Conservation (phyloP, 2,113 vertebrate genomes). For the Coracopsis vasa region DNA sequence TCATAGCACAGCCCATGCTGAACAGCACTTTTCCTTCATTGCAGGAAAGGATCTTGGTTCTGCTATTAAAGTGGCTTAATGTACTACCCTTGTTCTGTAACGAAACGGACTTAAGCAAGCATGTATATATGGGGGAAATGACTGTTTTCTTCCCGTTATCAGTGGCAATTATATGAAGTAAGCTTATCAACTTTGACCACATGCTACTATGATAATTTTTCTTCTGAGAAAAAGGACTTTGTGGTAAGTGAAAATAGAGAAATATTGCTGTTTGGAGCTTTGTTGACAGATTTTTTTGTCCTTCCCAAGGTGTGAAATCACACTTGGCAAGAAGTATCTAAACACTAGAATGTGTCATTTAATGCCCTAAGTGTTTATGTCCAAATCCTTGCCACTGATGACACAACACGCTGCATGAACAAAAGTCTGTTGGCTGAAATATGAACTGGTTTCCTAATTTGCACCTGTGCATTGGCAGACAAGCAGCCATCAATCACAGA, state of each 20-base stretch:
- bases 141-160: neutral
- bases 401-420: neutral
- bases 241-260: neutral
- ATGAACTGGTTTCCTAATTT: neutral
- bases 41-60: neutral
- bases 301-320: constrained; percentile 16
- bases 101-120: neutral
- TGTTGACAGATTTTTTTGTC: neutral
- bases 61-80: neutral
- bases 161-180: neutral
- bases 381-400: neutral
- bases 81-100: neutral
- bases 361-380: neutral
- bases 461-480: constrained; percentile 26
- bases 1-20: neutral
- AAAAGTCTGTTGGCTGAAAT: constrained; percentile 6
- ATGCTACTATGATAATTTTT: neutral
- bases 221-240: neutral
- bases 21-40: neutral
- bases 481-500: neutral
- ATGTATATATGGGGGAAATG: neutral
- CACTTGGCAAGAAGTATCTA: neutral
- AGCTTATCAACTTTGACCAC: neutral
- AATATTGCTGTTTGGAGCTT: neutral
- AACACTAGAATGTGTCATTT: neutral